Evolutionary conservation across 2,888 invertebrate species (phyloP), one percentile per base, ranked within the genome.

Genomic region (Adelognathus sp.): DNA sequence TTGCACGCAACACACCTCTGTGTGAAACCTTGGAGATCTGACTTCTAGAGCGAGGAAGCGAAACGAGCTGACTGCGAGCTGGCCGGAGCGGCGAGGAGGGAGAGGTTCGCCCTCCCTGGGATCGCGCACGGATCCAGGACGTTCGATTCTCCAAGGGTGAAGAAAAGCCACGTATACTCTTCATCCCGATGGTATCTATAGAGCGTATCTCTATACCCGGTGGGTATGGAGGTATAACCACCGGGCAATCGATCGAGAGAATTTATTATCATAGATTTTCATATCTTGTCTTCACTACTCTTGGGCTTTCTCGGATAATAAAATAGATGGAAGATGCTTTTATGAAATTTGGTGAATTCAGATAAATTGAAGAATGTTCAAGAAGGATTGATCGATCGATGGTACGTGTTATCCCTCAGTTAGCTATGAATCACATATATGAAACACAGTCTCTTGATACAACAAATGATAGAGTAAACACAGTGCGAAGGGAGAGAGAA

Each of bases 11-110:
- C 89, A 90, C 90, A 90, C 90, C 90, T 90, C 88, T 86, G 87
- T n/a, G n/a, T n/a, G 88, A 75, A 90, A 90, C 91, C 91, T 91
- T 91, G 91, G 90, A 91, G 90, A 91, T 91, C 88, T 90, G 89
- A 90, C 90, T 90, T 89, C 86, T 56, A 79, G 73, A 67, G 63
- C 67, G 67, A 64, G 79, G 71, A 46, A 61, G 71, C 18, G 63
- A 85, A n/a, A 84, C 86, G 79, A 72, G 73, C 75, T 78, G 76
- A 74, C 76, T 81, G 76, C 50, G 21, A 76, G 79, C 29, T 21
- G 58, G 39, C 18, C 41, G 52, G 11, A 14, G 41, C 24, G 61
- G 9, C 54, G 31, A 16, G 33, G 21, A 69, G 24, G 69, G 44
- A 67, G 66, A 31, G 66, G 60, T 52, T 61, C 69, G 44, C 29